Conservation (phyloP, 2,113 vertebrate genomes). For the Carollia perspicillata region DNA sequence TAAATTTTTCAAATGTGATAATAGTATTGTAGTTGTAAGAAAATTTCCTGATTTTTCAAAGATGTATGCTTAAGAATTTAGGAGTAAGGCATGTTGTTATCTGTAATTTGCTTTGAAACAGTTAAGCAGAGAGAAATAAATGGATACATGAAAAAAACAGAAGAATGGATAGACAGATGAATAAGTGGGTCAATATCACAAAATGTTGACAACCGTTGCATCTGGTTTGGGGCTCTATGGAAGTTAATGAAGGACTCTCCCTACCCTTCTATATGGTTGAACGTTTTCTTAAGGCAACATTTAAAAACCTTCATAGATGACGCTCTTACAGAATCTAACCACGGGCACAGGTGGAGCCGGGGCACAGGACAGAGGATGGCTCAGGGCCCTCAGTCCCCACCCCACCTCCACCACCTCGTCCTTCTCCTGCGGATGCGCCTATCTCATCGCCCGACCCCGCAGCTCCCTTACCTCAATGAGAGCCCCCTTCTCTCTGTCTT, state of each 20-base stretch:
- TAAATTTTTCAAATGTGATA: neutral
- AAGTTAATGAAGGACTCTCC: neutral
- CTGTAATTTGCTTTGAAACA: neutral
- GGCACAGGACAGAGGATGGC: neutral
- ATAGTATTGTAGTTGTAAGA: neutral
- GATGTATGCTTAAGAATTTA: neutral
- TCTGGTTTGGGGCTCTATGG: neutral
- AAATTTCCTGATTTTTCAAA: neutral
- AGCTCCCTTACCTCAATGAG: slow-evolving; percentile 86
- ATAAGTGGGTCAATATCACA: neutral
- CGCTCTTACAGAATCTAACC: neutral
- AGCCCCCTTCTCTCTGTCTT: slow-evolving; percentile 87
- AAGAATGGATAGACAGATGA: neutral
- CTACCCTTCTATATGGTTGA: neutral
- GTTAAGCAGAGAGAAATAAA: neutral
- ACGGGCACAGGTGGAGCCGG: neutral
- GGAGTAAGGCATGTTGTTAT: neutral
- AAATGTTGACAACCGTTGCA: neutral
- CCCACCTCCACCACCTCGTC: neutral
- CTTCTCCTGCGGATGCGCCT: neutral
- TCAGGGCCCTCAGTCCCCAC: accelerated
- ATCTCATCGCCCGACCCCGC: neutral
- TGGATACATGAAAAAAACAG: neutral
- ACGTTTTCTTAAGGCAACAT: neutral
- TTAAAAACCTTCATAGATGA: neutral